Percentiles rank a stretch among this genome's conserved stretches.
phyloP scores from a whole-genome alignment of 1,140 invertebrate genomes.

The Bombus huntii region DNA sequence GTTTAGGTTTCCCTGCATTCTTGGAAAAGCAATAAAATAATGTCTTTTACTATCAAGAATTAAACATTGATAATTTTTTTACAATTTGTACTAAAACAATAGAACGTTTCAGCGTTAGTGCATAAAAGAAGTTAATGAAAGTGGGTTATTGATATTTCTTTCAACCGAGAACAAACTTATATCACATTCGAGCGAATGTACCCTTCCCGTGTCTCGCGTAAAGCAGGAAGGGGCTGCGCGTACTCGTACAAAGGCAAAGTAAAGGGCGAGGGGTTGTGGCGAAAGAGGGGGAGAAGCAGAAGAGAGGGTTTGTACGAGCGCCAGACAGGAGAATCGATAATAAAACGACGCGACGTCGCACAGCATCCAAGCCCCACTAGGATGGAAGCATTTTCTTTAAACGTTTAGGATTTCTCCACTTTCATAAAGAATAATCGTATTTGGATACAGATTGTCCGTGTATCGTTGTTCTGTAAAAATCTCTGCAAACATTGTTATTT shows the following conservation, averaged over 20 bases:
- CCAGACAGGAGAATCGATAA: slow-evolving; percentile 76
- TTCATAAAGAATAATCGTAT: background rate
- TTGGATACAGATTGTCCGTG: background rate
- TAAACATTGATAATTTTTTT: no score
- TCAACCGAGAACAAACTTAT: background rate
- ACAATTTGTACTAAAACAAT: background rate
- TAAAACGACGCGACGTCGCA: slow-evolving; percentile 75
- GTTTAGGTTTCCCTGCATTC: background rate
- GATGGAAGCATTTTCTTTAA: slow-evolving; percentile 19
- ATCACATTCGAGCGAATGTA: background rate
- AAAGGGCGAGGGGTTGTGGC: slow-evolving; percentile 50
- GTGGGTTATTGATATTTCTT: slow-evolving; percentile 4
- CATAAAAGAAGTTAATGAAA: background rate
- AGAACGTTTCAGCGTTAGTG: background rate
- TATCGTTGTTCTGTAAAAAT: background rate
- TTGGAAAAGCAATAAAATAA: background rate
- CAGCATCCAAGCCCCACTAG: slow-evolving; percentile 72
- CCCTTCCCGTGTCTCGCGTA: slow-evolving; percentile 32
- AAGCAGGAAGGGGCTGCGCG: slow-evolving; percentile 55
- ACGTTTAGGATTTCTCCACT: slow-evolving; percentile 26
- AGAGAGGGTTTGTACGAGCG: slow-evolving; percentile 55
- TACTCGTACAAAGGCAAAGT: slow-evolving; percentile 57
- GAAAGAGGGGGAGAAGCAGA: slow-evolving; percentile 26
- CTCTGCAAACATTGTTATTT: background rate
- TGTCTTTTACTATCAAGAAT: background rate